Percentiles rank a stretch among this genome's conserved stretches.
These are phyloP conservation scores for Apomyelois bistriatella DNA, from an alignment of 2,888 invertebrate genomes.

Conservation along the genomic window DNA sequence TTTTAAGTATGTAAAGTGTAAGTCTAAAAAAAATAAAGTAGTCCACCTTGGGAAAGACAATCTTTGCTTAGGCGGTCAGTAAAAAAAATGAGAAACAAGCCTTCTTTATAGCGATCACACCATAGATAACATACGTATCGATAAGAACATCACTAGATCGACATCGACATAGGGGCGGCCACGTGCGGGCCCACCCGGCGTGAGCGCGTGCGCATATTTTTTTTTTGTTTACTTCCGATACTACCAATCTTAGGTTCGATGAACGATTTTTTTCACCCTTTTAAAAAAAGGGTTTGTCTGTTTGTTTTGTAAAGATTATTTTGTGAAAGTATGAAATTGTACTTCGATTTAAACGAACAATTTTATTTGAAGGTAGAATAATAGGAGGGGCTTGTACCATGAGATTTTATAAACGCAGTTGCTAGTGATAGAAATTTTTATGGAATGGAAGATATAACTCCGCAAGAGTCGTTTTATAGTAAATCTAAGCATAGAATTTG, in stretches of 20 bases:
- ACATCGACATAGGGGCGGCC: conserved; percentile 69
- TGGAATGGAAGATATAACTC: no score
- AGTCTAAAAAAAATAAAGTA: no score
- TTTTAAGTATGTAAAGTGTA: no score
- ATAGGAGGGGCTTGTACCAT: no score
- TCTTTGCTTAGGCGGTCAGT: not conserved
- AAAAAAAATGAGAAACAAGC: conserved; percentile 12
- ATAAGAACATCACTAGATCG: conserved; percentile 47
- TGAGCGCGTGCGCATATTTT: conserved; percentile 53
- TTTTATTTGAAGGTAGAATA: no score
- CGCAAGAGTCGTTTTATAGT: no score
- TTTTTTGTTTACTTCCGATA: conserved; percentile 39
- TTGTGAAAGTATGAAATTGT: not conserved
- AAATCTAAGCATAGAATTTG: no score
- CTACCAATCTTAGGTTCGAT: conserved; percentile 17
- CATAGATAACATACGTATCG: conserved; percentile 25
- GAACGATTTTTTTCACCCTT: conserved; percentile 12
- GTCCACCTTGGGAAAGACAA: no score
- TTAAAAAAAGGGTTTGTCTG: conserved; percentile 1
- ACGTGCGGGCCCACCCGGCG: conserved; percentile 72
- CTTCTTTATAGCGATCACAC: conserved; percentile 4
- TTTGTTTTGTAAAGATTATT: conserved; percentile 5
- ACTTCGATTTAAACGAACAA: not conserved
- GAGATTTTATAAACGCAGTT: no score
- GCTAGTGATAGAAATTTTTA: no score